These are phyloP conservation scores for Apis florea DNA, from an alignment of 1,140 invertebrate genomes.

Conservation along the genomic window DNA sequence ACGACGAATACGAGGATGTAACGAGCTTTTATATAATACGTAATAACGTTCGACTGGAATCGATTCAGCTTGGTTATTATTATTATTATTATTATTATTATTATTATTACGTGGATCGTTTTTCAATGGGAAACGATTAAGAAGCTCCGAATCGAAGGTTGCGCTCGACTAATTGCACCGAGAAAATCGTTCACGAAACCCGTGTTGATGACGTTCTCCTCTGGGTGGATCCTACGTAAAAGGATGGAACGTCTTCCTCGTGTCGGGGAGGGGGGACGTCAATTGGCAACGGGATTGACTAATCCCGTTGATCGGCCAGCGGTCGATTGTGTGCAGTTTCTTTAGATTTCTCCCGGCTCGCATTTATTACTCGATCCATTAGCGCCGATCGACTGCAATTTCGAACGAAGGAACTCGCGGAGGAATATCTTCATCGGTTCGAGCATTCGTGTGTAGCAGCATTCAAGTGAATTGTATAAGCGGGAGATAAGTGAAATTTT, in stretches of 20 bases:
- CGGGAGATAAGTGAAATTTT: no score
- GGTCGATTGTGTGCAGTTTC: not conserved
- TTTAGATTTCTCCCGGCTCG: not conserved
- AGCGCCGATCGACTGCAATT: no score
- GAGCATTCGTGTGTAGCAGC: no score
- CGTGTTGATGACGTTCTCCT: not conserved
- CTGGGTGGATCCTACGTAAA: not conserved
- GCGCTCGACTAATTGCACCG: not conserved
- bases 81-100: no score
- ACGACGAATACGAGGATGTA: no score
- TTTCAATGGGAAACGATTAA: not conserved
- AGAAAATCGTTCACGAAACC: not conserved
- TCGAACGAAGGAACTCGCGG: no score
- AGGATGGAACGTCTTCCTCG: not conserved
- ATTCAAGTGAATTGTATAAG: no score
- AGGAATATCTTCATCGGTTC: no score
- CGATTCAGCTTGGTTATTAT: no score
- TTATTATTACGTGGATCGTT: not conserved
- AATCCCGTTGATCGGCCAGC: not conserved
- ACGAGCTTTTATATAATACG: not conserved
- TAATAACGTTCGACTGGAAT: slow-evolving; percentile 11
- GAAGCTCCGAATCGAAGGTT: not conserved
- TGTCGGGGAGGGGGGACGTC: not conserved
- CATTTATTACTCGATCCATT: not conserved
- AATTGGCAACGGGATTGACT: not conserved